Evolutionary conservation across 2,888 invertebrate species (phyloP).

Genomic region (Drosophila subsilvestris): DNA sequence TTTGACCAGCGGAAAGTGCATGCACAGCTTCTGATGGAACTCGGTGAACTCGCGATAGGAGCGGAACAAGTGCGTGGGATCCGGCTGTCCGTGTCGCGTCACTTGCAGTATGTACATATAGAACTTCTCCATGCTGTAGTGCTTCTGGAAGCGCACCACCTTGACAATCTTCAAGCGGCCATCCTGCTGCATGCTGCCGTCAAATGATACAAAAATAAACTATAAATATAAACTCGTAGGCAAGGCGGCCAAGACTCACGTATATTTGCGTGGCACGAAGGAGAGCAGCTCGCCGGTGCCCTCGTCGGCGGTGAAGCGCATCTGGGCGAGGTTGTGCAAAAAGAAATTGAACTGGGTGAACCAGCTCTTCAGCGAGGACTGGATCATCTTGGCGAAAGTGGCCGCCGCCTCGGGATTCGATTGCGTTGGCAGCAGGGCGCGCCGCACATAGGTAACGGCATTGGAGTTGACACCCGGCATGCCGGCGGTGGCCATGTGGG

Average conservation of each 20-base stretch:
- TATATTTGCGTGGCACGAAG: constrained; percentile 97
- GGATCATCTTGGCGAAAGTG: constrained; percentile 97
- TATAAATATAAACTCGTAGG: background rate
- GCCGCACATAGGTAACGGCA: constrained; percentile 96
- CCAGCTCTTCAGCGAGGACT: constrained; percentile 95
- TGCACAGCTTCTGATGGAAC: constrained; percentile 96
- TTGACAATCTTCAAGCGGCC: constrained; percentile 93
- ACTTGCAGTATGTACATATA: constrained; percentile 96
- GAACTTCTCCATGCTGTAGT: constrained; percentile 98
- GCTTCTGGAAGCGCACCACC: constrained; percentile 95
- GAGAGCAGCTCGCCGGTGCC: constrained; percentile 92
- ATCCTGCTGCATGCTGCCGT: constrained; percentile 92
- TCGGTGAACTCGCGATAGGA: constrained; percentile 99
- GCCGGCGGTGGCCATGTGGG: constrained; percentile 86
- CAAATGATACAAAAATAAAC: constrained; percentile 32
- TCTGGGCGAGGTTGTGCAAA: constrained; percentile 97
- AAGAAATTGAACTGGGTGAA: constrained; percentile 99
- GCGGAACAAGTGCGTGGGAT: constrained; percentile 94
- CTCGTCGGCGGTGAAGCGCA: constrained; percentile 95
- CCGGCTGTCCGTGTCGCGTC: constrained; percentile 92
- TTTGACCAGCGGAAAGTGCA: constrained; percentile 95
- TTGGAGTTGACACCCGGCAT: constrained; percentile 91
- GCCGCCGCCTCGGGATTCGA: constrained; percentile 98
- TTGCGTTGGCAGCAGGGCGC: constrained; percentile 93
- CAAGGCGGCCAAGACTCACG: constrained; percentile 86